Base-by-base conservation (phyloP, 2,888 invertebrate species). In the Drosophila picticornis region DNA sequence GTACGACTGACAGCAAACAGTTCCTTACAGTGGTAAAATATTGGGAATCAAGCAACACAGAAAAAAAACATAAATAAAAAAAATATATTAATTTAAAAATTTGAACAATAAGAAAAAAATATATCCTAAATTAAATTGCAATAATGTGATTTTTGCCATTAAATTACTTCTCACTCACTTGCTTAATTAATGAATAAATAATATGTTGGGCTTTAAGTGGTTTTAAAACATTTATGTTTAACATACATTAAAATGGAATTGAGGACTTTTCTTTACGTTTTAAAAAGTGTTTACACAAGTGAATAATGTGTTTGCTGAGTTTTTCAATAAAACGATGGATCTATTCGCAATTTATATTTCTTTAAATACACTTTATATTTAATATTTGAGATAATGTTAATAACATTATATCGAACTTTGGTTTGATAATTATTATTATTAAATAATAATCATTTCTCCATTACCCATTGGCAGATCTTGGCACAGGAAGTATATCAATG, bases 11-110 rank as follows among this genome's bases (percentile, higher is more conserved):
- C 36, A 27, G 13, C 25, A n/a, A 29, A 56, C 27, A 56, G 36
- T 27, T 38, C n/a, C 61, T 34, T 58, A 89, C 83, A 75, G 80
- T 86, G 87, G 87, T n/a, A 4, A 9, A 46, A 27, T 2, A 22
- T 0, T 9, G 9, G 2, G 0, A 16, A 22, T 13, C 5, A 13
- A 43, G 2, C n/a, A 40, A n/a, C 0, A 40, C n/a, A n/a, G 6
- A 22, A 22, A 22, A 13, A 25, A 46, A 13, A 13, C 1, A 13
- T 0, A 40, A 5, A 5, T 2, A n/a, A 46, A 22, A 7, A 0
- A 16, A 7, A 13, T 22, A 6, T 13, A 43, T 22, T 13, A 2
- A 9, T 25, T 16, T 16, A 0, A 9, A 9, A 16, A 7, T 9
- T 46, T 22, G 4, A 0, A 13, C 7, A 22, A 22, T 22, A 22